phyloP scores from a whole-genome alignment of 2,113 vertebrate species.

The Sisor rabdophorus region DNA sequence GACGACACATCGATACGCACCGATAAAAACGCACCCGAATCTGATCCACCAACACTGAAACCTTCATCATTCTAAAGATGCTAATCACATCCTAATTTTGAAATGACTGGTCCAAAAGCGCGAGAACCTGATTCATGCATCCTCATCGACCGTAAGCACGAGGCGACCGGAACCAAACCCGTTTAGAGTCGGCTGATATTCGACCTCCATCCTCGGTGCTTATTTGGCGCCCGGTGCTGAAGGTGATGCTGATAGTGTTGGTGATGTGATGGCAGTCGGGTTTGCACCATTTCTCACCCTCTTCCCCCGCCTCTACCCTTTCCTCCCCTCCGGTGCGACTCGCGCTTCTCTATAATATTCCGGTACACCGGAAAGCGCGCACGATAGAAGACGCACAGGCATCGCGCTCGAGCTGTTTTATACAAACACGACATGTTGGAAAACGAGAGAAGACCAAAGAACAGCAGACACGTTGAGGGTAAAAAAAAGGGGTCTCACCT shows the following conservation, averaged over 20 bases:
- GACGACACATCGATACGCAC: neutral
- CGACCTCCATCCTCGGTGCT: neutral
- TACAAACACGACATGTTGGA: neutral
- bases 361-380: slow-evolving; percentile 15
- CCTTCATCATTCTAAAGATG: neutral
- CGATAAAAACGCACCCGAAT: neutral
- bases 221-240: neutral
- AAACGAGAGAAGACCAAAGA: neutral
- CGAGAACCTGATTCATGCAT: neutral
- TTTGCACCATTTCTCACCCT: slow-evolving; percentile 25
- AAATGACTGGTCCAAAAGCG: neutral
- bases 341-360: slow-evolving; percentile 10
- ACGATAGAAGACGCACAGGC: neutral
- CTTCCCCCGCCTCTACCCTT: neutral
- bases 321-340: slow-evolving; percentile 1
- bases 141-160: neutral
- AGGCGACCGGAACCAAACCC: neutral
- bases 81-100: neutral
- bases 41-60: neutral
- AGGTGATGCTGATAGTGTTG: neutral
- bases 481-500: slow-evolving; percentile 4
- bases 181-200: neutral
- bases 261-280: slow-evolving; percentile 22
- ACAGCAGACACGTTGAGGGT: neutral
- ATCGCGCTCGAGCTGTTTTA: neutral